These are phyloP conservation scores for Clarias batrachus DNA, from an alignment of 2,113 vertebrate genomes.

Conservation along the genomic window DNA sequence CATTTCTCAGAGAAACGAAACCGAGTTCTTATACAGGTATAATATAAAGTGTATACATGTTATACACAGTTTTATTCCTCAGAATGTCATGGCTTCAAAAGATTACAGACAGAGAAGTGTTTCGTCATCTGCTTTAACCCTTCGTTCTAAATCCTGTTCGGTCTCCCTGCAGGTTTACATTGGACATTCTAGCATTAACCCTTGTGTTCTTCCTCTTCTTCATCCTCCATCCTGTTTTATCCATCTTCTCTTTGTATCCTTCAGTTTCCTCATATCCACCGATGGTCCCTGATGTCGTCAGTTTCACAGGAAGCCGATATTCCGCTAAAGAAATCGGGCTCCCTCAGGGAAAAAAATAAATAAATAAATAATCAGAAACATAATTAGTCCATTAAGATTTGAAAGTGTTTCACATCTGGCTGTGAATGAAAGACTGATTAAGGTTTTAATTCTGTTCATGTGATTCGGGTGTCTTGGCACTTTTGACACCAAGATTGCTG, in stretches of 20 bases:
- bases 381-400: neutral
- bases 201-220: neutral
- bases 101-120: conserved; percentile 50
- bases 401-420: neutral
- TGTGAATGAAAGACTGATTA: neutral
- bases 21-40: neutral
- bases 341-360: too few species aligned
- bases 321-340: neutral
- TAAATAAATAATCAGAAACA: too few species aligned
- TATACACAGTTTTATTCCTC: neutral
- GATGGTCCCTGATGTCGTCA: neutral
- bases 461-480: too few species aligned
- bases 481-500: too few species aligned
- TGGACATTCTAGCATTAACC: conserved; percentile 45
- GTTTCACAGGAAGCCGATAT: neutral
- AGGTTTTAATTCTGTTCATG: too few species aligned
- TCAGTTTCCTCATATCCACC: neutral
- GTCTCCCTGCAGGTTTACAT: conserved; percentile 60
- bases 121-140: conserved; percentile 63
- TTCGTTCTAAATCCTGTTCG: conserved; percentile 64
- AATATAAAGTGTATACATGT: too few species aligned
- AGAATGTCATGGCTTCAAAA: conserved; percentile 11
- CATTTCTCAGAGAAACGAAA: neutral
- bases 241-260: neutral
- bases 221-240: neutral